Evolutionary conservation across 2,888 invertebrate species (phyloP), one percentile per base, ranked within the genome.

Genomic region (Hecatera dysodea): DNA sequence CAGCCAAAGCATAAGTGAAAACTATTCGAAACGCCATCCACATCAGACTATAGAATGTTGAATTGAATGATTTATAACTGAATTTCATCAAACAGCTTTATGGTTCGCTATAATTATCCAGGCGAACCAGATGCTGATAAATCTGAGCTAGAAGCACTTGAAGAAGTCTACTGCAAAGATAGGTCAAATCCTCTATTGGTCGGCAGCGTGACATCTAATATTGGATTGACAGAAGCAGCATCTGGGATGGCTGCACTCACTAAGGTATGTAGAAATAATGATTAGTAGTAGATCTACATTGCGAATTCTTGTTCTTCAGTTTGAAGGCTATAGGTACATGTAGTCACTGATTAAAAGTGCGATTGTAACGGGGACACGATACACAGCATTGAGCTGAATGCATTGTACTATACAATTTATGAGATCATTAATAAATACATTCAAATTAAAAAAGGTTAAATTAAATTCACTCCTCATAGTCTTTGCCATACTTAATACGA

Each of bases 111-210:
- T 22, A 4, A 19, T 60, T 19, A 33, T 19, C 78, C 72, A 89
- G 90, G 85, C 59, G 96, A 97, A 11, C 96, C 90, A 44, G 91
- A 95, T 7, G 96, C 97, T 27, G 97, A 97, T 87, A 97, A 97
- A 57, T 95, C 96, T 75, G 97, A 97, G 88, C 90, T 97, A 24
- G 96, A 97, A 86, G 95, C 96, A 7, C 94, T 97, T 71, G 94
- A 96, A 50, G 93, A 96, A 72, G 93, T 96, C 2, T 96, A 96
- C 86, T 96, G 96, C 83, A 86, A 90, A 22, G n/a, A 50, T 59
- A 91, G 96, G 48, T 94, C 96, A 0, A 94, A 96, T 15, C 96
- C 97, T 1, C 92, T 97, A 6, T 89, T 96, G n/a, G 96, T 97
- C 67, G 94, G 94, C 12, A 92, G 92, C 44, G 91, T 94, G 2